Evolutionary conservation across 2,113 vertebrate genomes (phyloP), one percentile per base, ranked within the genome.

Genomic region (Mesocricetus auratus): DNA sequence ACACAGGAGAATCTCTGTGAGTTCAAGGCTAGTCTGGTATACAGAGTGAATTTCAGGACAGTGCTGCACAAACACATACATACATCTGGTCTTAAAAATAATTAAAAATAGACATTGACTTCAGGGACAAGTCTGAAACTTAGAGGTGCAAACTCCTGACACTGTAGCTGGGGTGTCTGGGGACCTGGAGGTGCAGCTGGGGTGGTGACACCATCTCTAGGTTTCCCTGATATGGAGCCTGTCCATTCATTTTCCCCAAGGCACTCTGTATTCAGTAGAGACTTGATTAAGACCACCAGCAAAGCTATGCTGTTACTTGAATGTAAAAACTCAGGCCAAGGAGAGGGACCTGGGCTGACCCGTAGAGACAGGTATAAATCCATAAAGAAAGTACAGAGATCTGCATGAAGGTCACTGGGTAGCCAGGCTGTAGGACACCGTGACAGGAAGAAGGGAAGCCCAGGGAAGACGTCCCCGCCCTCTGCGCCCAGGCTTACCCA

Each of bases 401-500:
- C 33, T 22, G 21, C 31, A 75, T 82, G 64, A 82, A 22, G 90
- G 42, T 7, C 85, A 58, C 45, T 0, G 45, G 66, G 53, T 33
- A 86, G 62, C 42, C 66, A 53, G 83, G 78, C 50, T 1, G 4
- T 3, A 58, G 62, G 53, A 24, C n/a, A 16, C 17, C 8, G 21
- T 3, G 16, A 62, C 5, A 81, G 17, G 66, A 42, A 77, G 31
- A 45, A 73, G 13, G 50, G 31, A 53, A 74, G n/a, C 74, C 81
- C 53, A 47, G 53, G 64, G 42, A 8, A 86, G 29, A 88, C 1
- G 6, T 0, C 13, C 33, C n/a, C 56, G 45, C 29, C 29, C 16
- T 16, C 47, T 8, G 7, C 2, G n/a, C 56, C 60, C 39, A 22
- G 19, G 50, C 98, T 98, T 97, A 98, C 98, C 98, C 98, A 98